These are phyloP conservation scores for Mus spretus DNA, from an alignment of 2,797 vertebrate genomes.

Conservation along the genomic window DNA sequence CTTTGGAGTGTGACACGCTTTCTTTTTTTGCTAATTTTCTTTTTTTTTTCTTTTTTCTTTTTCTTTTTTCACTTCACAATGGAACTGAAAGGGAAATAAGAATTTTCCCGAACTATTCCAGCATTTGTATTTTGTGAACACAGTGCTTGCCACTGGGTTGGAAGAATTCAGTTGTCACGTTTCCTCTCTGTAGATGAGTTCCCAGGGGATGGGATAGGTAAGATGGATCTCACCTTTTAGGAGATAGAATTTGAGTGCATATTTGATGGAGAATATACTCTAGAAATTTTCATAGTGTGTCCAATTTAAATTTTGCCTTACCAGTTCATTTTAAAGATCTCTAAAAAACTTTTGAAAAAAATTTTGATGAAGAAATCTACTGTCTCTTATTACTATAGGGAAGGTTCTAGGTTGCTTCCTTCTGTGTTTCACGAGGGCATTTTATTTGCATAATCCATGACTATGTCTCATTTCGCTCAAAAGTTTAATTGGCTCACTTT, in stretches of 20 bases:
- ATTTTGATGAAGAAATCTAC: slow-evolving; percentile 58
- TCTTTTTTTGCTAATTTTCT: slow-evolving; percentile 49
- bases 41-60: slow-evolving; percentile 49
- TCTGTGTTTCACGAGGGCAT: slow-evolving; percentile 49
- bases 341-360: slow-evolving; percentile 66
- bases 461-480: slow-evolving; percentile 60
- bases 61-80: slow-evolving; percentile 56
- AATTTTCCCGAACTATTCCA: slow-evolving; percentile 15
- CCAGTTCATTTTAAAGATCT: slow-evolving; percentile 66
- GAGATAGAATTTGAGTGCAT: slow-evolving; percentile 40
- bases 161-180: slow-evolving; percentile 24
- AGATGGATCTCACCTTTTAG: slow-evolving; percentile 35
- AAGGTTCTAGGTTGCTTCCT: slow-evolving; percentile 49
- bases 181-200: slow-evolving; percentile 67
- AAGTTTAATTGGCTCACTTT: slow-evolving; percentile 57
- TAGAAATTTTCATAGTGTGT: slow-evolving; percentile 37
- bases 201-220: slow-evolving; percentile 34
- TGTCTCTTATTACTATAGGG: slow-evolving; percentile 29
- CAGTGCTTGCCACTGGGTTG: slow-evolving; percentile 31
- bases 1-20: slow-evolving; percentile 55
- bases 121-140: slow-evolving; percentile 57
- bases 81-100: slow-evolving; percentile 55
- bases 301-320: slow-evolving; percentile 71
- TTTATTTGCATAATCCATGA: slow-evolving; percentile 51
- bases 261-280: slow-evolving; percentile 5